Conservation (phyloP, 2,113 vertebrate genomes). For the Procavia capensis region DNA sequence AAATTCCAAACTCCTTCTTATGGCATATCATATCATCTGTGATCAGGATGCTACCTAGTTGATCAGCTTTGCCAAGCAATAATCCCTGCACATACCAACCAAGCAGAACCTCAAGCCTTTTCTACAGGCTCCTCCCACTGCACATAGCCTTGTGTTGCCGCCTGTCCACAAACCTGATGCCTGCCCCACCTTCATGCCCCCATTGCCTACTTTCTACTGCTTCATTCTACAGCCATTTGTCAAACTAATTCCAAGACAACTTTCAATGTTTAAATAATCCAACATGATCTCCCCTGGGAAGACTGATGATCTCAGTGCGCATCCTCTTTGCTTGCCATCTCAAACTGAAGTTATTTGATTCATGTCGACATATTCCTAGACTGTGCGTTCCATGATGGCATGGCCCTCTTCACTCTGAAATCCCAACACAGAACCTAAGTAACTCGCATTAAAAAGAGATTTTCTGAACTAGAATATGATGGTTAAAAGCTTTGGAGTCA, state of each 20-base stretch:
- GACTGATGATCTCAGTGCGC: neutral
- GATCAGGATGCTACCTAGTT: neutral
- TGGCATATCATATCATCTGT: neutral
- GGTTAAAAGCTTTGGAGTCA: neutral
- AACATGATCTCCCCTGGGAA: neutral
- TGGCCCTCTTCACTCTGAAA: neutral
- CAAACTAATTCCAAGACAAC: too few relatives aligned
- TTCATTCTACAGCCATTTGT: neutral
- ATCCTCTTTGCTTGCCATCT: neutral
- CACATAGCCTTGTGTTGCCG: neutral
- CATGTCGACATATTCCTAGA: neutral
- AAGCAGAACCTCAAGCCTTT: neutral
- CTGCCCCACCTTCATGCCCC: neutral
- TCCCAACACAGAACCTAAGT: neutral
- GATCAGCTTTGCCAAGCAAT: neutral
- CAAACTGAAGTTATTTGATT: neutral
- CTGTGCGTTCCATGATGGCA: neutral
- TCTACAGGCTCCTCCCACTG: too few relatives aligned
- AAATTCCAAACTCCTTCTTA: neutral
- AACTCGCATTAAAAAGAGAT: neutral
- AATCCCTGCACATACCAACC: neutral
- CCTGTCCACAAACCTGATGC: accelerated
- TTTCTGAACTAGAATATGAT: neutral
- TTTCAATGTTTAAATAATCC: neutral
- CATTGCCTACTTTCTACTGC: accelerated